These are phyloP conservation scores for Madoqua kirkii DNA, from an alignment of 2,113 vertebrate genomes.

Conservation along the genomic window DNA sequence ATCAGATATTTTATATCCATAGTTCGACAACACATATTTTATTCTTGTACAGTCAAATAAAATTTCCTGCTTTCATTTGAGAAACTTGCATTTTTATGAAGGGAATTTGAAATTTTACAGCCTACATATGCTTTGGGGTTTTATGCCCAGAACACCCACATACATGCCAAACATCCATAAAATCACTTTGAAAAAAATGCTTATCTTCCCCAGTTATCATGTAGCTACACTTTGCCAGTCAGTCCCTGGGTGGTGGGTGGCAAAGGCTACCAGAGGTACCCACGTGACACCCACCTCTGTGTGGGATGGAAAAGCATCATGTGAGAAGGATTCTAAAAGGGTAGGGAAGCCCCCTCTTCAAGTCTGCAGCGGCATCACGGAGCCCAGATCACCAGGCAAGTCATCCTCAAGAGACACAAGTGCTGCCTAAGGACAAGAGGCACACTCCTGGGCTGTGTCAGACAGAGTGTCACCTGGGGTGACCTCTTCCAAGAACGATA, in stretches of 20 bases:
- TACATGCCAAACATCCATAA: not conserved
- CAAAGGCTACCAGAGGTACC: not conserved
- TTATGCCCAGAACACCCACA: not conserved
- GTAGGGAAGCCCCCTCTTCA: not conserved
- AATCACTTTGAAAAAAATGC: not conserved
- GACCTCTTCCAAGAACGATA: not conserved
- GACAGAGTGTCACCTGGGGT: not conserved
- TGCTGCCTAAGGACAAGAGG: not conserved
- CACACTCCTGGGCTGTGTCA: not conserved
- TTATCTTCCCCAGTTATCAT: not conserved
- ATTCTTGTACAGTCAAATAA: not conserved
- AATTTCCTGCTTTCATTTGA: not conserved
- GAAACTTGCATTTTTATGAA: not conserved
- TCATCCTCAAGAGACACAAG: fast-evolving
- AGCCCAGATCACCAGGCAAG: no score
- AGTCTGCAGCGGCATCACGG: fast-evolving
- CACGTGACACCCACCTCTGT: not conserved
- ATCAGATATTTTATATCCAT: not conserved
- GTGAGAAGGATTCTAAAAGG: not conserved
- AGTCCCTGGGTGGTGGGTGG: not conserved
- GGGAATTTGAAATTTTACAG: slow-evolving; percentile 2
- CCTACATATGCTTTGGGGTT: not conserved
- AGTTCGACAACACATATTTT: not conserved
- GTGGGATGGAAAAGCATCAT: not conserved
- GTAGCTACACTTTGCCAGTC: not conserved